Conservation (phyloP, 2,888 invertebrate genomes). For the Cotesia congregata region DNA sequence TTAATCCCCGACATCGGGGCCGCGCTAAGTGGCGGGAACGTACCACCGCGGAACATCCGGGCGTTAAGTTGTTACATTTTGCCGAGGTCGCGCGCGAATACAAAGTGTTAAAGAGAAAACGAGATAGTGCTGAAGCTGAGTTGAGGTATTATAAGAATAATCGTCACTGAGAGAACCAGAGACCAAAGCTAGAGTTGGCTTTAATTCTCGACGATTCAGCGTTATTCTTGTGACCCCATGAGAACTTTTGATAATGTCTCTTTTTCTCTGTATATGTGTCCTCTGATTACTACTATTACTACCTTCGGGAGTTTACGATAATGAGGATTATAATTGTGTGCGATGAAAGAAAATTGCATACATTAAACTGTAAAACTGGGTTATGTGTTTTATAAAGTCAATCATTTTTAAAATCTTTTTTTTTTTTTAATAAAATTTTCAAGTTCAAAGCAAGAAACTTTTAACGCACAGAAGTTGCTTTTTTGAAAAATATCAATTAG, state of each 20-base stretch:
- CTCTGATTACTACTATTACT: background rate
- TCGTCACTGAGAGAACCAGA: background rate
- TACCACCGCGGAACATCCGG: conserved; percentile 7
- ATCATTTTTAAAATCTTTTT: background rate
- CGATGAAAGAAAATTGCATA: background rate
- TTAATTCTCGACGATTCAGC: conserved; percentile 8
- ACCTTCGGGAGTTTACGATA: background rate
- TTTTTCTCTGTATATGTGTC: background rate
- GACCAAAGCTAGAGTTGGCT: background rate
- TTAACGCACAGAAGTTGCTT: too few species aligned
- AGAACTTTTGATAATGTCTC: background rate
- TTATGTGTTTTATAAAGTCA: background rate
- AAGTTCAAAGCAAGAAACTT: too few species aligned
- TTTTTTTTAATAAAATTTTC: background rate
- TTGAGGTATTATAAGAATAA: conserved; percentile 1
- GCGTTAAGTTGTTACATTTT: conserved; percentile 15
- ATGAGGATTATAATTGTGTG: background rate
- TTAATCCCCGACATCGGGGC: conserved; percentile 54
- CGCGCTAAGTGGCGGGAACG: background rate
- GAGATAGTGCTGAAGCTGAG: background rate
- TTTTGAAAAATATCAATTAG: too few species aligned
- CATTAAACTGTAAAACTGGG: background rate
- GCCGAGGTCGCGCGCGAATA: background rate
- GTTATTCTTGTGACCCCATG: background rate
- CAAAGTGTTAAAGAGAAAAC: conserved; percentile 1